Evolutionary conservation across 2,888 invertebrate genomes (phyloP).

Genomic region (Camptogramma bilineatum): DNA sequence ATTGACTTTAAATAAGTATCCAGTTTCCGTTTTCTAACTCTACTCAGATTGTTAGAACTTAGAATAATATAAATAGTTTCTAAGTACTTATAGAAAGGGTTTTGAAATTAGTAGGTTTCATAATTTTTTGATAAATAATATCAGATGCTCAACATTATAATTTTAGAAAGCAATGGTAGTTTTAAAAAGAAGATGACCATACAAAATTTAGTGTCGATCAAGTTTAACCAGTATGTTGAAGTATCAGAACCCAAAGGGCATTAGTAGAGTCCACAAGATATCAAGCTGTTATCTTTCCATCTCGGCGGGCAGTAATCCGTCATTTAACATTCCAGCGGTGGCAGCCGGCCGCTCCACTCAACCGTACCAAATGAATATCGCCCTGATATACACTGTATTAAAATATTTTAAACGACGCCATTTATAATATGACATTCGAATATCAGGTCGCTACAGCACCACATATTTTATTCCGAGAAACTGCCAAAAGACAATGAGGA

Average conservation of each 20-base stretch:
- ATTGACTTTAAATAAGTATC: no score
- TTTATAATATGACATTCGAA: conserved; percentile 83
- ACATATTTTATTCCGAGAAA: conserved; percentile 84
- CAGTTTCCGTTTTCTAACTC: no score
- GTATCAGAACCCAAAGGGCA: conserved; percentile 51
- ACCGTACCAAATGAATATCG: conserved; percentile 84
- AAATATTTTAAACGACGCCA: conserved; percentile 85
- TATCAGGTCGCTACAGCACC: conserved; percentile 80
- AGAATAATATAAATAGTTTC: no score
- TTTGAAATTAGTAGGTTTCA: no score
- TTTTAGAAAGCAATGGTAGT: no score
- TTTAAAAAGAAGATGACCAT: neutral
- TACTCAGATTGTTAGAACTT: no score
- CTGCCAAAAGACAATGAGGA: conserved; percentile 85
- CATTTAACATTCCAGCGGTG: conserved; percentile 83
- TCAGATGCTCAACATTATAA: neutral
- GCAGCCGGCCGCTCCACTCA: conserved; percentile 79
- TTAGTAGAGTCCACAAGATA: conserved; percentile 71
- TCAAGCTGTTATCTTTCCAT: conserved; percentile 75
- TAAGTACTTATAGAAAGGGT: no score
- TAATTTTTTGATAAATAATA: no score
- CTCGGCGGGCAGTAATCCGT: conserved; percentile 81
- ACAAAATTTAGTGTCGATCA: conserved; percentile 2
- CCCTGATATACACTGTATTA: conserved; percentile 83
- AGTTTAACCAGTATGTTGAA: neutral